These are phyloP conservation scores for Gymnodraco acuticeps DNA, from an alignment of 2,797 vertebrate species.

Conservation along the genomic window DNA sequence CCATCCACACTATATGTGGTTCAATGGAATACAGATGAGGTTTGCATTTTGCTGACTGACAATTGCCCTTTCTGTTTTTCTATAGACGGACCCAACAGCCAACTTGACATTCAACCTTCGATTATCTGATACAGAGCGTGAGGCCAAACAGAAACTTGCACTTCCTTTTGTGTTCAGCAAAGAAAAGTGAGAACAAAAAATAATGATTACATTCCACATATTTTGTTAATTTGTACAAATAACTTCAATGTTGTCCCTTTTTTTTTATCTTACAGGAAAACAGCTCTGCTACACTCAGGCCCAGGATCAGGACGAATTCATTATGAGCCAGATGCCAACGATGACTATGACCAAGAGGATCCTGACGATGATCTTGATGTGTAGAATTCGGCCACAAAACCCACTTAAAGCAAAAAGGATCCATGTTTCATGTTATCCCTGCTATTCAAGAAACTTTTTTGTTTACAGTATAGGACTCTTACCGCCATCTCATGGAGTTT, in stretches of 20 bases:
- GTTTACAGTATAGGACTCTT: conserved; percentile 14
- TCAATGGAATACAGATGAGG: neutral
- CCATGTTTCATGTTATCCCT: neutral
- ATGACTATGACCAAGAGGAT: conserved; percentile 89
- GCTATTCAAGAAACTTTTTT: neutral
- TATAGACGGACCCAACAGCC: conserved; percentile 83
- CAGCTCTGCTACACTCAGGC: conserved; percentile 79
- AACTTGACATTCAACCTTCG: conserved; percentile 91
- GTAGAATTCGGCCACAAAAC: conserved; percentile 58
- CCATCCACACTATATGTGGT: neutral
- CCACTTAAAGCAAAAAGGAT: neutral
- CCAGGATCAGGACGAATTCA: conserved; percentile 82
- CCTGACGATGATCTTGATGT: conserved; percentile 91
- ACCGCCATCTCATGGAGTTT: neutral
- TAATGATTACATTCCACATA: neutral
- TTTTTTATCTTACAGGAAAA: conserved; percentile 76
- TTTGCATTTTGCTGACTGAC: conserved; percentile 1
- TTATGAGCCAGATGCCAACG: conserved; percentile 86
- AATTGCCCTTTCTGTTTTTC: conserved; percentile 26
- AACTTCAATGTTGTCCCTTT: neutral
- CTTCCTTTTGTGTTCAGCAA: conserved; percentile 91
- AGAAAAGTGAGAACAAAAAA: conserved; percentile 82
- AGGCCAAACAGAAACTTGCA: conserved; percentile 86
- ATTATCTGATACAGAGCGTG: conserved; percentile 85
- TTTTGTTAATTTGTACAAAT: neutral